Base-by-base conservation (phyloP, 2,888 invertebrate genomes). In the Drosophila incognita region DNA sequence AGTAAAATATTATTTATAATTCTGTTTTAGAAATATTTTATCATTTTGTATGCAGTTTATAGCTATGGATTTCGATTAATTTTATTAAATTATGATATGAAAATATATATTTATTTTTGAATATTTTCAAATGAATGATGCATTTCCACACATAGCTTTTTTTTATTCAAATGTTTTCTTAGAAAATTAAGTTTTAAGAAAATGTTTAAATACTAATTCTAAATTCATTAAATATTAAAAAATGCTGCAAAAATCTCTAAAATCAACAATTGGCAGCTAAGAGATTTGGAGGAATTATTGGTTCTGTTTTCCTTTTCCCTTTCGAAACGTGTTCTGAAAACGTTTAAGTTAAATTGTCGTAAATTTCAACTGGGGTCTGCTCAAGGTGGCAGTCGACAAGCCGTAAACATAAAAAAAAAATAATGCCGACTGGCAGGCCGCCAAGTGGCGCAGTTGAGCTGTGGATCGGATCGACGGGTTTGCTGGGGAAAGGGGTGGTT, bases 311-410 rank as follows among this genome's bases (percentile, higher is more conserved):
- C 10, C 11, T 27, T 59, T 11, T n/a, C 7, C 40, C 36, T 27
- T 52, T 21, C 27, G 8, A 40, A 15, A 2, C 13, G 31, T 62
- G 40, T 36, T 57, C 65, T 51, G 54, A 57, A 67, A 74, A 61
- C 79, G 74, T 83, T 90, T 86, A 86, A 80, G 58, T 77, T 75
- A 79, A 90, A 83, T 71, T 79, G 86, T 70, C 77, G 66, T 79
- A 86, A 81, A 80, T 75, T 79, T 81, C 67, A 73, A 59, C 52
- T 70, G 74, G 65, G 60, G 31, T 67, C 54, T 49, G 42, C 63
- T 67, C 33, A 52, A 88, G 75, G 58, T 74, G 68, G 63, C 67
- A 68, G 57, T 51, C 60, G 59, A 53, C 76, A 59, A 53, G 46
- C 63, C 53, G 68, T 57, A 42, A 60, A 71, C 76, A 81, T 85